Evolutionary conservation across 2,113 vertebrate genomes (phyloP), one percentile per base, ranked within the genome.

Genomic region (Noturus placidus): DNA sequence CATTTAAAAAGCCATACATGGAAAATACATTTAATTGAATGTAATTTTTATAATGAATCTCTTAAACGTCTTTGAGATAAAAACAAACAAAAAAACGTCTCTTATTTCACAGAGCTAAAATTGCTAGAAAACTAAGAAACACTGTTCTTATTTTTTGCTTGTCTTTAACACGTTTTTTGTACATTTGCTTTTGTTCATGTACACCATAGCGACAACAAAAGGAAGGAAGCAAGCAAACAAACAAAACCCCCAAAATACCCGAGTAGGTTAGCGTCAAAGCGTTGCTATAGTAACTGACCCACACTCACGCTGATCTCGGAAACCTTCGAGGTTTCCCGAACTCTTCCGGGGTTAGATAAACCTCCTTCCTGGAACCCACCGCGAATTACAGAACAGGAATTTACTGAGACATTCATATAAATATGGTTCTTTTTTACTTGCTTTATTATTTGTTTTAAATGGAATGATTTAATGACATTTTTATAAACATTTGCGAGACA

Each of bases 391-490:
- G 42, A 54, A 54, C 27, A 54, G 14, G 6, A 5, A 2, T 11
- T 57, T 22, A 22, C 17, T 30, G 7, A 79, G 15, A 80, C 7
- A 56, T 20, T 57, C 5, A 11, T 13, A 8, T 80, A 33, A 33
- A 80, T 3, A 57, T 1, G 0, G 3, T 54, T 11, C 4, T 27
- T 17, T 17, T 80, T 5, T 35, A 6, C 35, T 50, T 50, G 46
- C 8, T 50, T 35, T 35, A 54, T 19, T 38, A 59, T 11, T 22
- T 14, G 59, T 11, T 22, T 14, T 52, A 30, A 67, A 1, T 0
- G 0, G 1, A 52, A 11, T 67, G 0, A 67, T 30, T n/a, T n/a
- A 1, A 30, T 4, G 27, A 1, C 0, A 3, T 17, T n/a, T 50
- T 83, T 42, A 67, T 9, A 0, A 20, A 52, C 82, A 2, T 67